A percentile compares a stretch with the other conserved stretches of the same genome.
phyloP scores from a whole-genome alignment of 1,140 invertebrate genomes.

The Drosophila teissieri region DNA sequence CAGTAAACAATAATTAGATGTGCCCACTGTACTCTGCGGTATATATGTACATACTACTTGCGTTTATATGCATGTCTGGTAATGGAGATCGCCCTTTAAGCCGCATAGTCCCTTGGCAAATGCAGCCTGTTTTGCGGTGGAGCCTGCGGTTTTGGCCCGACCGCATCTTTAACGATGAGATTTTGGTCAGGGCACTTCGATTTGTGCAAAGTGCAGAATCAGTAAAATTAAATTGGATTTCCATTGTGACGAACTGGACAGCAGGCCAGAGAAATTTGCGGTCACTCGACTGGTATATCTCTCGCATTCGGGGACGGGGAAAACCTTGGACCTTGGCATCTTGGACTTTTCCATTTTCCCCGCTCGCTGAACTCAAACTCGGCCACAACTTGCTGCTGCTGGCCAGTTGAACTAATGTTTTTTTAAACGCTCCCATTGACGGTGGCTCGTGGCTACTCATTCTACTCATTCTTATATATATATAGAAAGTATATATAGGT shows the following conservation, averaged over 20 bases:
- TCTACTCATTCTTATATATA: neutral
- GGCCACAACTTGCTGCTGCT: slow-evolving; percentile 29
- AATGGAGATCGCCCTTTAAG: neutral
- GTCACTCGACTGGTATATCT: slow-evolving; percentile 45
- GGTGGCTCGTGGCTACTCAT: slow-evolving; percentile 10
- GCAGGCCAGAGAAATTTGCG: slow-evolving; percentile 49
- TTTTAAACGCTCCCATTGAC: slow-evolving; percentile 66
- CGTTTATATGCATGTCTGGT: slow-evolving; percentile 31
- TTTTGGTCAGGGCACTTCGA: slow-evolving; percentile 66
- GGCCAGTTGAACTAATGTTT: slow-evolving; percentile 67
- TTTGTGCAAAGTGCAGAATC: slow-evolving; percentile 79
- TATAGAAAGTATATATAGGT: neutral
- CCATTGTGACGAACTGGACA: slow-evolving; percentile 79
- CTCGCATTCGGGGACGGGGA: slow-evolving; percentile 27
- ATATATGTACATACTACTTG: no score
- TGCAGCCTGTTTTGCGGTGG: slow-evolving; percentile 44
- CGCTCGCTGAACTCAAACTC: slow-evolving; percentile 42
- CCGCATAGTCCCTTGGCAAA: slow-evolving; percentile 3
- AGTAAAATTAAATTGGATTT: slow-evolving; percentile 82
- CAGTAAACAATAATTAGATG: slow-evolving; percentile 80
- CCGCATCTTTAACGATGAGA: slow-evolving; percentile 65
- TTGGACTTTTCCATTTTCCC: neutral
- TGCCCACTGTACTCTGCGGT: slow-evolving; percentile 33
- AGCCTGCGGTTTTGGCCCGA: slow-evolving; percentile 42
- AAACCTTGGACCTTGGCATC: slow-evolving; percentile 9